These are phyloP conservation scores for Petromus typicus DNA, from an alignment of 2,113 vertebrate genomes.

Conservation along the genomic window DNA sequence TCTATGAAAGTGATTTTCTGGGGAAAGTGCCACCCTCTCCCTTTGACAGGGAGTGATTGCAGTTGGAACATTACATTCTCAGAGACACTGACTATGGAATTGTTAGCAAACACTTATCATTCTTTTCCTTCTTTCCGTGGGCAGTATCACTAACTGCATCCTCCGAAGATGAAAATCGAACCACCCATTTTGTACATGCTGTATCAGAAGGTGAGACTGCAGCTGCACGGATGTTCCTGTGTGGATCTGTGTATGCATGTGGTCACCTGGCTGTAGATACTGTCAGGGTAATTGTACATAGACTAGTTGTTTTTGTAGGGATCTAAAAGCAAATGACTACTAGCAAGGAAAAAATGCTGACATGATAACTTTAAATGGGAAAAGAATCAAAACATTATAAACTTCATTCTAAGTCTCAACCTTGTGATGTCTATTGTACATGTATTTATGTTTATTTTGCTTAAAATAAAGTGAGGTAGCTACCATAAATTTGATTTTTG, in stretches of 20 bases:
- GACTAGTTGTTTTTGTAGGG: not conserved
- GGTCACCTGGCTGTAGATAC: not conserved
- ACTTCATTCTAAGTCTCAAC: not conserved
- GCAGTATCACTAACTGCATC: not conserved
- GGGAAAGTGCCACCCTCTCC: not conserved
- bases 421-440: fast-evolving
- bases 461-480: not conserved
- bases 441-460: not conserved
- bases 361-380: not conserved
- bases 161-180: not conserved
- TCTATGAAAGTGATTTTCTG: constrained; percentile 23
- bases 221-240: not conserved
- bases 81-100: not conserved
- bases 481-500: not conserved
- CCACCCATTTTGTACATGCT: not conserved
- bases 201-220: not conserved
- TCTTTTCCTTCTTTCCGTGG: not conserved
- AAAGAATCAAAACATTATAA: not conserved
- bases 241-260: not conserved
- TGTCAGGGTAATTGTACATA: not conserved
- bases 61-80: not conserved
- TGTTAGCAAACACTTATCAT: not conserved
- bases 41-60: not conserved
- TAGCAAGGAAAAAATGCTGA: not conserved
- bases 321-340: not conserved